Evolutionary conservation across 2,113 vertebrate species (phyloP).

Genomic region (Myrmecophaga tridactyla): DNA sequence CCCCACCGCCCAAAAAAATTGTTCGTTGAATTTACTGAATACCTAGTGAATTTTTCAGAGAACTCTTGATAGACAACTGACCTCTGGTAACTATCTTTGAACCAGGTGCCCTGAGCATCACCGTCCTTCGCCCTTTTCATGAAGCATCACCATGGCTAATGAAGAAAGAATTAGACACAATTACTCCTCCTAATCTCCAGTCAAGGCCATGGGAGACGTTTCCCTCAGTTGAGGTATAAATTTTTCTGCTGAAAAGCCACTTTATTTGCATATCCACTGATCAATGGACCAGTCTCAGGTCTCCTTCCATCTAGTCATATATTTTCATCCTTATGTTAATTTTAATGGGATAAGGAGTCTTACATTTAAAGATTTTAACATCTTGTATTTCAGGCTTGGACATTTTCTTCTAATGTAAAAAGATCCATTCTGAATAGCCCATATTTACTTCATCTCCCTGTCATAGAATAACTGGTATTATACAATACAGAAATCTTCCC

Average conservation of each 20-base stretch:
- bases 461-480: not conserved
- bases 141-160: conserved; percentile 87
- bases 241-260: not conserved
- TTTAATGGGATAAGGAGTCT: not conserved
- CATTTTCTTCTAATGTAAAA: not conserved
- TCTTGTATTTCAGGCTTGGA: not conserved
- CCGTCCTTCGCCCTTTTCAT: conserved; percentile 86
- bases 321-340: not conserved
- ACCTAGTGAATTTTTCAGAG: not conserved
- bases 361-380: not conserved
- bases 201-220: conserved; percentile 83
- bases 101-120: conserved; percentile 87
- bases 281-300: not conserved
- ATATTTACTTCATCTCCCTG: not conserved
- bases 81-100: conserved; percentile 59
- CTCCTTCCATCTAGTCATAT: not conserved
- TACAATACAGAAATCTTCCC: not conserved
- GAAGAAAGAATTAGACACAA: conserved; percentile 84
- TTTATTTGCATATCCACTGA: not conserved
- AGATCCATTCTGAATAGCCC: not conserved
- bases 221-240: conserved; percentile 85
- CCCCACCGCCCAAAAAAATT: too few relatives aligned
- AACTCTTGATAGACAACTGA: conserved; percentile 5
- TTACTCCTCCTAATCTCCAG: conserved; percentile 88
- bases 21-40: not conserved